phyloP scores from a whole-genome alignment of 2,888 invertebrate genomes.

The Monopis laevigella region DNA sequence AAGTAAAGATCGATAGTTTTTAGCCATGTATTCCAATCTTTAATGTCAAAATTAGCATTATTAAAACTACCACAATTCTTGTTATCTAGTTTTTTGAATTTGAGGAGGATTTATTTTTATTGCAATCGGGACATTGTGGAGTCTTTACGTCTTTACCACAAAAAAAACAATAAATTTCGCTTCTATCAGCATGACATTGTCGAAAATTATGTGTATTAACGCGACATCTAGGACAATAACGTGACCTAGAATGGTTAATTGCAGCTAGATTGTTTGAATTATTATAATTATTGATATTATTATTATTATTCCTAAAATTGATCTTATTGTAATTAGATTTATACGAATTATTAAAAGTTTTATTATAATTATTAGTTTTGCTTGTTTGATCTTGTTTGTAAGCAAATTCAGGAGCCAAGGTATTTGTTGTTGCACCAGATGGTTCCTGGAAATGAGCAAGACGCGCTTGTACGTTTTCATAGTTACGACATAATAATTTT shows the following conservation, averaged over 20 bases:
- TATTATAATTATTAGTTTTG: not conserved
- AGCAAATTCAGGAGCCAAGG: not conserved
- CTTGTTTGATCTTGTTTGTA: not conserved
- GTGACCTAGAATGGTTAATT: not conserved
- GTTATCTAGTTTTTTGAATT: not conserved
- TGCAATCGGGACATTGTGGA: not conserved
- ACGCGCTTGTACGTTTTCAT: not conserved
- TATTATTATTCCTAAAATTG: not conserved
- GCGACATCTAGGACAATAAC: constrained; percentile 3
- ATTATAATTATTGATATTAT: not conserved
- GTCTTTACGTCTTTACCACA: not conserved
- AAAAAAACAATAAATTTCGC: not conserved
- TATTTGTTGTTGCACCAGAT: not conserved
- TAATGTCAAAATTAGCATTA: constrained; percentile 8
- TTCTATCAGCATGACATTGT: not conserved
- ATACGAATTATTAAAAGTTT: not conserved
- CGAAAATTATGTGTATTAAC: not conserved
- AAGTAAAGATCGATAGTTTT: constrained; percentile 14
- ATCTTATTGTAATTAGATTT: not conserved
- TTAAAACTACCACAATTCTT: not conserved
- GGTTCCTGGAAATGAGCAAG: not conserved
- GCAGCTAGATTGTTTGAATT: not conserved
- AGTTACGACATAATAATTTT: not conserved
- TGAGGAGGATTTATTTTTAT: not conserved
- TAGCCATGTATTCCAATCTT: constrained; percentile 18